Conservation (phyloP, 2,797 vertebrate genomes). For the Mionectes olivaceus region DNA sequence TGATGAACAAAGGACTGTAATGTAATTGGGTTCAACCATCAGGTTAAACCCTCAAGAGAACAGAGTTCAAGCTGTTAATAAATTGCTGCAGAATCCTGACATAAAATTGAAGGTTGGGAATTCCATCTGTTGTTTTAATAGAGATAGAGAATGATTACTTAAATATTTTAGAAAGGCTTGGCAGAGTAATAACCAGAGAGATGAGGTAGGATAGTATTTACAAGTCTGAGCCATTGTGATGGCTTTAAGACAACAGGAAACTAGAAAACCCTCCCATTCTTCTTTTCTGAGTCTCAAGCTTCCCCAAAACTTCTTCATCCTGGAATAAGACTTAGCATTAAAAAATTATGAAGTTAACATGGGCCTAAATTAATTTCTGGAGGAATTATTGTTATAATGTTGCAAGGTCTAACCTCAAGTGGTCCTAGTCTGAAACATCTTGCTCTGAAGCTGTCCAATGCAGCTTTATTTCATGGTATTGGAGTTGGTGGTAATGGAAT, state of each 20-base stretch:
- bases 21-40: conserved; percentile 68
- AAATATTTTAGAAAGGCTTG: conserved; percentile 51
- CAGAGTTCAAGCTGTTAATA: conserved; percentile 69
- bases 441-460: background rate
- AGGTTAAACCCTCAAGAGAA: conserved; percentile 63
- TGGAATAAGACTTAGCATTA: background rate
- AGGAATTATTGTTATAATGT: background rate
- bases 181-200: conserved; percentile 17
- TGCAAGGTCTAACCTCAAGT: background rate
- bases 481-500: background rate
- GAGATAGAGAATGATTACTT: conserved; percentile 16
- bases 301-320: background rate
- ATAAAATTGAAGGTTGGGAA: conserved; percentile 58
- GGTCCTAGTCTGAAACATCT: background rate
- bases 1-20: conserved; percentile 67
- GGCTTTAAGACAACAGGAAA: background rate
- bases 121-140: conserved; percentile 72
- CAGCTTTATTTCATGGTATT: background rate
- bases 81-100: conserved; percentile 60
- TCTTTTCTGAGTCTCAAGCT: background rate
- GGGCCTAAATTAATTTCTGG: background rate
- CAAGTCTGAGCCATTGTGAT: background rate
- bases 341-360: background rate
- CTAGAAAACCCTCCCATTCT: background rate
- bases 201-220: background rate